Evolutionary conservation across 1,140 invertebrate genomes (phyloP), one percentile per base, ranked within the genome.

Genomic region (Drosophila subpulchrella): DNA sequence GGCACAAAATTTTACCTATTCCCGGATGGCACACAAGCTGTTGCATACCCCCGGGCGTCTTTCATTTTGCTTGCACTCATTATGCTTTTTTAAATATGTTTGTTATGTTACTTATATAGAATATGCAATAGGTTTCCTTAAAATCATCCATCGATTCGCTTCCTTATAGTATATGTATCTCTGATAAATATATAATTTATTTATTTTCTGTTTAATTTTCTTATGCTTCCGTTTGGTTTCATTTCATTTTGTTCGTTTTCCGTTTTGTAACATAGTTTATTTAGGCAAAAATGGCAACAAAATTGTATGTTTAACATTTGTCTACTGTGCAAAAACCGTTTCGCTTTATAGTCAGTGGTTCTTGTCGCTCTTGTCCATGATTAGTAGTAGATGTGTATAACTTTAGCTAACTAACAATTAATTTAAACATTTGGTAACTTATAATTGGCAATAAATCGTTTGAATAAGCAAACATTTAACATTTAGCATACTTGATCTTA

Each of bases 201-300:
- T 80, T 58, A 34, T 54, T 63, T 70, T 60, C 50, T 74, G 50
- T 75, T 65, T 42, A 68, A 78, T 81, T 85, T 84, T 70, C 41
- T 66, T 59, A 47, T 74, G 57, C 51, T 50, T 80, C 46, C 50
- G 44, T 78, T 81, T 81, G 39, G 30, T 67, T 41, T 72, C 39
- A 13, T 54, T 77, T 78, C 55, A 53, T 59, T 56, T 75, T 44
- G 41, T 66, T 75, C 63, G 44, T 54, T 50, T 60, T 73, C 68
- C 55, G 73, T 57, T 84, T 84, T 84, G 90, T 91, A 91, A 91
- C 90, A 91, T 91, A 91, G 90, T 91, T 91, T 91, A 84, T 90
- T 91, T 91, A 91, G 90, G 90, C 90, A 91, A 91, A 91, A 91
- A 91, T 91, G 90, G 90, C 90, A 91, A 91, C 90, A 91, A 91